Base-by-base conservation (phyloP, 2,888 invertebrate genomes). In the Philhelius pedissequus region DNA sequence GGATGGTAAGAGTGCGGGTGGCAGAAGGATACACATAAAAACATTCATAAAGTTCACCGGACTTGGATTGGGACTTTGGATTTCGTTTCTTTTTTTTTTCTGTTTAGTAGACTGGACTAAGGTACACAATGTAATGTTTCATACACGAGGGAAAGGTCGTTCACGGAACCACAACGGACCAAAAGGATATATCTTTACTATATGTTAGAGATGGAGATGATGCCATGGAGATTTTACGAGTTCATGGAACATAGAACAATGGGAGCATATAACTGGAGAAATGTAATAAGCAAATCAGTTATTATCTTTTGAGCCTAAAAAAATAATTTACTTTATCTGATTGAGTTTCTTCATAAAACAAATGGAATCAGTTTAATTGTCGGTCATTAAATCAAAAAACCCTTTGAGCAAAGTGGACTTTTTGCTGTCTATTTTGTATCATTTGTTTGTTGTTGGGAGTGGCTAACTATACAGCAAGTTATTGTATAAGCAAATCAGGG, bases 301-400 rank as follows among this genome's bases (percentile, higher is more conserved):
- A 83, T 79, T 79, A 83, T 79, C 83, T 83, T 27, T 70, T 18
- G 45, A 40, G 79, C 73, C 77, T 70, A 88, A 88, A 89, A 89
- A 88, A 88, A 89, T 89, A 86, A 77, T 87, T 74, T 71, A 86
- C 86, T 88, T 88, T 89, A 89, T 87, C 87, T 86, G 87, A 86
- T 75, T 71, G 81, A 83, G 86, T 83, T 86, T 86, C 86, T 86
- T 86, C 87, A 90, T 89, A 90, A 89, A 90, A 89, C 89, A 90
- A 89, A 89, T 90, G 90, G 89, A 89, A 87, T 86, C 89, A 86
- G 89, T 89, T 89, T 89, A 89, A 89, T 90, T 90, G 89, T 88
- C 88, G 89, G 87, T 88, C 90, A 89, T 90, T 89, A 89, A 90
- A 89, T 89, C 87, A 86, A 80, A 82, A 71, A 80, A 60, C 69